Evolutionary conservation across 2,113 vertebrate species (phyloP), one percentile per base, ranked within the genome.

Genomic region (Triplophysa rosa): DNA sequence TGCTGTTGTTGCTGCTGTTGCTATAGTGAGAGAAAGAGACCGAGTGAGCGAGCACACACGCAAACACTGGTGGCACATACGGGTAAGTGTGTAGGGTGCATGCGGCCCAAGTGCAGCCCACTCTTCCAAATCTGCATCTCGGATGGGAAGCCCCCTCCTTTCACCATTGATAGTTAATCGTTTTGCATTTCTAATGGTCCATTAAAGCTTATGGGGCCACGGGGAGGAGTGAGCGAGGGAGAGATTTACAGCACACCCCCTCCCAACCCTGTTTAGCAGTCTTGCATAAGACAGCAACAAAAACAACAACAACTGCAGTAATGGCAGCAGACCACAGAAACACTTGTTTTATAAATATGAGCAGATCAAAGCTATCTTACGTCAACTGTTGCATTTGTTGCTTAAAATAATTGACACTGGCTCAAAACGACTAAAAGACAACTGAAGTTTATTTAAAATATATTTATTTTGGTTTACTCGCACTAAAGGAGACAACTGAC

Each of bases 1-100:
- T 96, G 94, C 75, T 94, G 94, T 87, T 96, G 95, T 85, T 94
- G 91, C 77, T 92, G 91, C 86, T 93, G 90, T 88, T 92, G 92
- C 88, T 91, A 89, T 88, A 90, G 92, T 87, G 86, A 89, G 83
- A 79, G 75, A 82, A 65, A 83, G 70, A 64, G 79, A 78, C 54
- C 62, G 77, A 47, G 45, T 21, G 58, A 19, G 29, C 42, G 11
- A 67, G 40, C 67, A 62, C 83, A 81, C 74, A 86, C 16, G 80
- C 47, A 56, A 75, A 63, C 67, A 78, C 58, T 80, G 82, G 79
- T 83, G 85, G 83, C 62, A 52, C 86, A 85, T 83, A 85, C 86
- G 89, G 80, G 86, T 88, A 78, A 69, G 70, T 24, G 52, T 17
- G 8, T n/a, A 62, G 26, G 54, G 54, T 64, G 77, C 67, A 80